These are phyloP conservation scores for Tiliacea citrago DNA, from an alignment of 2,888 invertebrate genomes.

Conservation along the genomic window DNA sequence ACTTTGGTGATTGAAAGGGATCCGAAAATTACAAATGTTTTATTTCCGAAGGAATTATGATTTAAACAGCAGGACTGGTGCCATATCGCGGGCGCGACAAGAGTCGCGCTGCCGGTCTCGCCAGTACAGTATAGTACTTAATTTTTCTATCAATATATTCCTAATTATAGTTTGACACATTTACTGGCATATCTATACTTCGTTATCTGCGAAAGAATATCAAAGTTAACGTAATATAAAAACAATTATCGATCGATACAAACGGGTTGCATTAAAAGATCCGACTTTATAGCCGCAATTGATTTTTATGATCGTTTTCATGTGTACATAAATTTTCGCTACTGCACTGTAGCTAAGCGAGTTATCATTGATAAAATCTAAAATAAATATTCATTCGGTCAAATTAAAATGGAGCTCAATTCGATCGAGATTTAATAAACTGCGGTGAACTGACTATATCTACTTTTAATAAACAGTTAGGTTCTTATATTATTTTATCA, in stretches of 20 bases:
- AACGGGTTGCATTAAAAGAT: constrained; percentile 64
- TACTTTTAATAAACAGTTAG: background rate
- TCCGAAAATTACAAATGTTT: constrained; percentile 3
- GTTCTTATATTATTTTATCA: background rate
- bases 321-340: constrained; percentile 68
- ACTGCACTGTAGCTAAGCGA: constrained; percentile 65
- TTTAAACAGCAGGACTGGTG: background rate
- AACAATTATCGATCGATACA: constrained; percentile 65
- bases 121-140: no score
- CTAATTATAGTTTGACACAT: constrained; percentile 3
- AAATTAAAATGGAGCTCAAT: constrained; percentile 36
- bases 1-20: constrained; percentile 49
- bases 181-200: constrained; percentile 6
- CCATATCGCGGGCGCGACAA: no score
- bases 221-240: constrained; percentile 61
- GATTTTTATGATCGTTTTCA: constrained; percentile 69
- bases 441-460: background rate
- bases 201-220: constrained; percentile 55
- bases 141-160: background rate
- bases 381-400: constrained; percentile 50
- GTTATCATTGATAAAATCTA: constrained; percentile 57
- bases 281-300: constrained; percentile 68
- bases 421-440: constrained; percentile 25
- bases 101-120: no score
- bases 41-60: background rate